A percentile compares a stretch with the other conserved stretches of the same genome.
Evolutionary conservation across 2,888 invertebrate species (phyloP).

Genomic region (Cyaniris semiargus): DNA sequence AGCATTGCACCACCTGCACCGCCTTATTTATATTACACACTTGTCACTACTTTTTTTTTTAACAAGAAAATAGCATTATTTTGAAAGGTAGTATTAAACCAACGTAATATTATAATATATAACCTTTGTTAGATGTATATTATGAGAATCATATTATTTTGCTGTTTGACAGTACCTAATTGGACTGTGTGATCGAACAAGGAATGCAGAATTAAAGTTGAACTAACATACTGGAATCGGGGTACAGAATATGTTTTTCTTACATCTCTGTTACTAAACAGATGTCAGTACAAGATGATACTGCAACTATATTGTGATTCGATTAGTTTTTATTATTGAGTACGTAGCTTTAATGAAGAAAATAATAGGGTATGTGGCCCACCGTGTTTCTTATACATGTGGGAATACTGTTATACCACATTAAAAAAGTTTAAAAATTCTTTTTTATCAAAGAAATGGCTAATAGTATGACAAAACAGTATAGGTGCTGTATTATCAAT

Average conservation of each 20-base stretch:
- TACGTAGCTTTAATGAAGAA: background rate
- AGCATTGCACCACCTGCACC: background rate
- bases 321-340: conserved; percentile 3
- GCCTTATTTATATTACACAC: too few species aligned
- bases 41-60: too few species aligned
- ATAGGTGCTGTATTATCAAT: too few species aligned
- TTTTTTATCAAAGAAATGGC: too few species aligned
- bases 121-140: too few species aligned
- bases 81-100: too few species aligned
- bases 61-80: too few species aligned
- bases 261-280: conserved; percentile 36
- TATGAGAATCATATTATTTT: too few species aligned
- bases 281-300: conserved; percentile 5
- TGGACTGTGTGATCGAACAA: background rate
- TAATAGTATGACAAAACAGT: too few species aligned
- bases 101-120: too few species aligned
- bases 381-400: background rate
- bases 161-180: too few species aligned
- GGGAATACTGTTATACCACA: background rate
- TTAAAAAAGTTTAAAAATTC: too few species aligned
- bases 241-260: conserved; percentile 27
- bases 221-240: background rate
- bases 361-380: background rate
- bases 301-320: conserved; percentile 8
- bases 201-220: background rate